phyloP scores from a whole-genome alignment of 2,888 invertebrate species.

The Caenorhabditis macrosperma region DNA sequence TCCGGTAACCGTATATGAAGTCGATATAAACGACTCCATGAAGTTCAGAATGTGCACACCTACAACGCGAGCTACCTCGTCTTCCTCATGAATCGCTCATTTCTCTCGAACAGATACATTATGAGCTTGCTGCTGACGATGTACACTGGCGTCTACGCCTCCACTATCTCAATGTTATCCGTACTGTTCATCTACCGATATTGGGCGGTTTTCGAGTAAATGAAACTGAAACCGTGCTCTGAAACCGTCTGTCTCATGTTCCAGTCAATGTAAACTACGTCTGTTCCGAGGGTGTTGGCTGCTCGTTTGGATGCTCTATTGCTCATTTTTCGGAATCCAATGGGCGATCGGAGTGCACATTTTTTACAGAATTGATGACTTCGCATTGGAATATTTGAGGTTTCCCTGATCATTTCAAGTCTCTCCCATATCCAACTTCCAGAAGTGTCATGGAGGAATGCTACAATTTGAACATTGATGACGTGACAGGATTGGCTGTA shows the following conservation, averaged over 20 bases:
- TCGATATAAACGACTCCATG: not conserved
- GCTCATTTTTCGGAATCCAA: not conserved
- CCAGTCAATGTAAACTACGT: not conserved
- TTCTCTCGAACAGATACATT: not conserved
- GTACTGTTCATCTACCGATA: constrained; percentile 17
- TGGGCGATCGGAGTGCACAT: not conserved
- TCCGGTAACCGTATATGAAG: constrained; percentile 23
- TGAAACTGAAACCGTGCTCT: no score
- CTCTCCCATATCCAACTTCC: not conserved
- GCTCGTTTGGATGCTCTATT: not conserved
- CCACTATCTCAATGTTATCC: constrained; percentile 7
- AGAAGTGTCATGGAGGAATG: not conserved
- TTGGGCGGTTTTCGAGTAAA: constrained; percentile 13
- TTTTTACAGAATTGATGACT: not conserved
- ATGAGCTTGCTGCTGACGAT: not conserved
- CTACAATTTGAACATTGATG: not conserved
- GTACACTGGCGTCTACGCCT: constrained; percentile 10
- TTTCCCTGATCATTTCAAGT: no score
- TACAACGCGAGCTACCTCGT: constrained; percentile 17
- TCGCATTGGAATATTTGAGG: no score
- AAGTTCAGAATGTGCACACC: constrained; percentile 20
- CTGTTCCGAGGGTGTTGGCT: not conserved
- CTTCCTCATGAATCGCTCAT: not conserved
- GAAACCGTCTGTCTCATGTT: not conserved
- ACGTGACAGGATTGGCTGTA: not conserved